phyloP scores from a whole-genome alignment of 1,140 invertebrate species.

The Acromyrmex echinatior region DNA sequence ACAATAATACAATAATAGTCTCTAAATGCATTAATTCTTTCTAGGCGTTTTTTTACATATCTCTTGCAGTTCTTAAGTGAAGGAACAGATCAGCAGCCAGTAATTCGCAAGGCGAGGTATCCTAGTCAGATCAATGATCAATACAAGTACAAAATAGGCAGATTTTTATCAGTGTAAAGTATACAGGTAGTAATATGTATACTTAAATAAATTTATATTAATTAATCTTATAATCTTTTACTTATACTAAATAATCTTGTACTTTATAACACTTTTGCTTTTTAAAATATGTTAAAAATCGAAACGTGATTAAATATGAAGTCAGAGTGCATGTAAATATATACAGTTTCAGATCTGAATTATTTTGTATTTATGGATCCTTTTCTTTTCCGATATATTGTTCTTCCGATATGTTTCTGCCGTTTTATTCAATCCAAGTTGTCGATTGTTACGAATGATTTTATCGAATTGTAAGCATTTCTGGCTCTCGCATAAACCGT shows the following conservation, averaged over 20 bases:
- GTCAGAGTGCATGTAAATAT: background rate
- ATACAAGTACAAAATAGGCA: too few relatives aligned
- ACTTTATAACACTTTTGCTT: background rate
- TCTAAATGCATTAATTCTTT: too few relatives aligned
- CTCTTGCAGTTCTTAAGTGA: too few relatives aligned
- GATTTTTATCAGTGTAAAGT: too few relatives aligned
- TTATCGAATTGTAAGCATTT: background rate
- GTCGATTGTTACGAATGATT: background rate
- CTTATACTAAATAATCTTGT: too few relatives aligned
- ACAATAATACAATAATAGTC: too few relatives aligned
- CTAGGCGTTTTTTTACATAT: too few relatives aligned
- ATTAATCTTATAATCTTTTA: background rate
- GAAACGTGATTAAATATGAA: constrained; percentile 8
- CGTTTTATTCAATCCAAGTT: background rate
- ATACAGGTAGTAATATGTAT: too few relatives aligned
- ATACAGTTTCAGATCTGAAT: background rate
- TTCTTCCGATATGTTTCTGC: background rate
- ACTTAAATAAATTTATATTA: background rate
- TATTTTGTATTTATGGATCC: background rate
- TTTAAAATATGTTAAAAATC: background rate
- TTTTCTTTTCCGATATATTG: background rate
- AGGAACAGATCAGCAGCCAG: too few relatives aligned
- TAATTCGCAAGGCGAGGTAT: too few relatives aligned
- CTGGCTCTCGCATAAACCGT: background rate
- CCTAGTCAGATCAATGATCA: too few relatives aligned